phyloP scores from a whole-genome alignment of 1,140 invertebrate species.

The Caligus rogercresseyi region DNA sequence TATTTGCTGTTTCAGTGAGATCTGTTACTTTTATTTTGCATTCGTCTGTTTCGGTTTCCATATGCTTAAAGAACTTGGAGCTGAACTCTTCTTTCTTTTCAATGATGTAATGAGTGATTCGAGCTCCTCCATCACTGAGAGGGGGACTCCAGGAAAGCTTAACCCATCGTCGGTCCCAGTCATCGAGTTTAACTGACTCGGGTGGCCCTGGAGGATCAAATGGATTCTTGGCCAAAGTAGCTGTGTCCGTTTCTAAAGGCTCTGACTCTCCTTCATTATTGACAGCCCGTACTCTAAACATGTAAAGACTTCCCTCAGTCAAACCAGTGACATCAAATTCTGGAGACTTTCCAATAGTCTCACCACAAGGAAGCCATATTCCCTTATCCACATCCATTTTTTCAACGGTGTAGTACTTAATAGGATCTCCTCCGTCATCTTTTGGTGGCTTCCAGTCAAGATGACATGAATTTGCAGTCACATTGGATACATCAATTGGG shows the following conservation, averaged over 20 bases:
- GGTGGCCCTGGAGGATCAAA: conserved; percentile 78
- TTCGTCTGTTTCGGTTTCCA: conserved; percentile 51
- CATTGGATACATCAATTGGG: conserved; percentile 80
- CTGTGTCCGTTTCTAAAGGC: conserved; percentile 74
- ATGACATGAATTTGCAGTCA: conserved; percentile 83
- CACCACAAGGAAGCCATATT: conserved; percentile 70
- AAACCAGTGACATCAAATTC: conserved; percentile 73
- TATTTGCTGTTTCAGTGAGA: conserved; percentile 89
- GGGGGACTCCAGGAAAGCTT: conserved; percentile 60
- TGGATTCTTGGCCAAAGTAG: conserved; percentile 90
- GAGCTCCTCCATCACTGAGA: conserved; percentile 63
- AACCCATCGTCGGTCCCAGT: conserved; percentile 78
- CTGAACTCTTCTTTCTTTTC: conserved; percentile 90
- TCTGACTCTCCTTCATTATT: conserved; percentile 94
- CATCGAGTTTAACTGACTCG: conserved; percentile 44
- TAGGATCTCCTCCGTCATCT: conserved; percentile 89
- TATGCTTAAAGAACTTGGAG: conserved; percentile 71
- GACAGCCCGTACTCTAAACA: conserved; percentile 90
- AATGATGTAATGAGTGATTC: conserved; percentile 81
- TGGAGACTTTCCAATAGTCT: conserved; percentile 44
- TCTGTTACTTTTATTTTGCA: conserved; percentile 59
- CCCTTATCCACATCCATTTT: conserved; percentile 82
- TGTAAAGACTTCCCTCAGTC: conserved; percentile 84
- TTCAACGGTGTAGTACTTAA: conserved; percentile 85
- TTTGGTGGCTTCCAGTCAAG: conserved; percentile 94